Percentiles rank a stretch among this genome's conserved stretches.
phyloP scores from a whole-genome alignment of 2,113 vertebrate species.

The Puntigrus tetrazona region DNA sequence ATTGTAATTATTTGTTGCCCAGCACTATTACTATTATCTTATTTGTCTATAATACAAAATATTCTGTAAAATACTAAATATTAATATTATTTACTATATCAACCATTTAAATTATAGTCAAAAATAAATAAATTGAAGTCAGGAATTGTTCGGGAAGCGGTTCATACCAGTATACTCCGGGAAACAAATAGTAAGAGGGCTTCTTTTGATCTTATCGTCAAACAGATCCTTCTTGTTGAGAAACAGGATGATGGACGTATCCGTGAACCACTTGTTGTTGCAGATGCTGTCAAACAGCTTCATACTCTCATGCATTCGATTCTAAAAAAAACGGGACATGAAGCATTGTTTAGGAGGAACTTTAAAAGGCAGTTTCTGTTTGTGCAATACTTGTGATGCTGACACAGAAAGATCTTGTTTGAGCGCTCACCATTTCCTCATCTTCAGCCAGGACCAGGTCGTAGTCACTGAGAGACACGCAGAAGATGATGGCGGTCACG shows the following conservation, averaged over 20 bases:
- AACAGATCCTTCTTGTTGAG: slow-evolving; percentile 99
- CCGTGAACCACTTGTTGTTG: slow-evolving; percentile 99
- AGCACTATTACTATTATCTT: no score
- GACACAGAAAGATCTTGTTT: background rate
- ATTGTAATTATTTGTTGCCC: no score
- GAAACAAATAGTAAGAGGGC: slow-evolving; percentile 96
- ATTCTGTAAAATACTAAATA: background rate
- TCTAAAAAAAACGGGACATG: slow-evolving; percentile 70
- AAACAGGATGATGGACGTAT: slow-evolving; percentile 98
- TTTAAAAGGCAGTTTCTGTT: background rate
- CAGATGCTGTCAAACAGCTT: slow-evolving; percentile 99
- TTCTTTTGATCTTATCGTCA: slow-evolving; percentile 97
- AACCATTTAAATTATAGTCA: background rate
- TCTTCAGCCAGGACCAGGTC: slow-evolving; percentile 97
- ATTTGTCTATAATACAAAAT: background rate
- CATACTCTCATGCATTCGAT: slow-evolving; percentile 99
- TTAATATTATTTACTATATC: no score
- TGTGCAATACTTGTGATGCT: background rate
- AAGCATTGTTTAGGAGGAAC: background rate
- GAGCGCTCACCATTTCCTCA: slow-evolving; percentile 90
- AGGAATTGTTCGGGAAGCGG: background rate
- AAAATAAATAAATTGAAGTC: background rate
- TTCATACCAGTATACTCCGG: slow-evolving; percentile 93
- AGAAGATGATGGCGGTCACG: slow-evolving; percentile 98
- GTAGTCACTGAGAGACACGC: slow-evolving; percentile 96